Evolutionary conservation across 2,797 vertebrate species (phyloP).

Genomic region (Sebastes trivittatus): DNA sequence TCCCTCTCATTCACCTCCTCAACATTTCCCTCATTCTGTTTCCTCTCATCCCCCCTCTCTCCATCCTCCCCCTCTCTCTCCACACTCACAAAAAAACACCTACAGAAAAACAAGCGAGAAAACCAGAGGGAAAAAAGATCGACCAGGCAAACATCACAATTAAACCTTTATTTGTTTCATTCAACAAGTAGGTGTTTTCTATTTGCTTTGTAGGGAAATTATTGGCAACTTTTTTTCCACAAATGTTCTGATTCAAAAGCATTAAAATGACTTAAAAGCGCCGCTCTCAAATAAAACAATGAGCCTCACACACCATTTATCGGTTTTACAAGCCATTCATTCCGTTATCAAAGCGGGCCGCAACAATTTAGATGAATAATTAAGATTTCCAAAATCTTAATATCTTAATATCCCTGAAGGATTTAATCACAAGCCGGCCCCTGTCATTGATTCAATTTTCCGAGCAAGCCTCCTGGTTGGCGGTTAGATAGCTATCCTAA

Average conservation of each 20-base stretch:
- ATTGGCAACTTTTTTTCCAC: neutral
- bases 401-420: conserved; percentile 80
- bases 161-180: conserved; percentile 48
- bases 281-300: conserved; percentile 28
- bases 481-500: conserved; percentile 80
- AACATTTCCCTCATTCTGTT: conserved; percentile 64
- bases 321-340: conserved; percentile 46
- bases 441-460: conserved; percentile 83
- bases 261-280: conserved; percentile 21
- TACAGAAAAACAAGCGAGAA: conserved; percentile 56
- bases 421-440: conserved; percentile 72
- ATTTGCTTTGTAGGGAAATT: conserved; percentile 24
- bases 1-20: conserved; percentile 76
- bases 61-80: neutral
- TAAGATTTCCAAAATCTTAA: conserved; percentile 76
- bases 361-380: conserved; percentile 78
- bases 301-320: conserved; percentile 13
- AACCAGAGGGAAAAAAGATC: conserved; percentile 21
- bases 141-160: conserved; percentile 48
- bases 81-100: conserved; percentile 47
- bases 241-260: conserved; percentile 14
- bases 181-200: conserved; percentile 63
- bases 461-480: conserved; percentile 73
- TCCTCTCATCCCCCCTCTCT: conserved; percentile 9
- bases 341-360: conserved; percentile 61